Base-by-base conservation (phyloP, 2,797 vertebrate genomes). In the Emydoidea blandingii region DNA sequence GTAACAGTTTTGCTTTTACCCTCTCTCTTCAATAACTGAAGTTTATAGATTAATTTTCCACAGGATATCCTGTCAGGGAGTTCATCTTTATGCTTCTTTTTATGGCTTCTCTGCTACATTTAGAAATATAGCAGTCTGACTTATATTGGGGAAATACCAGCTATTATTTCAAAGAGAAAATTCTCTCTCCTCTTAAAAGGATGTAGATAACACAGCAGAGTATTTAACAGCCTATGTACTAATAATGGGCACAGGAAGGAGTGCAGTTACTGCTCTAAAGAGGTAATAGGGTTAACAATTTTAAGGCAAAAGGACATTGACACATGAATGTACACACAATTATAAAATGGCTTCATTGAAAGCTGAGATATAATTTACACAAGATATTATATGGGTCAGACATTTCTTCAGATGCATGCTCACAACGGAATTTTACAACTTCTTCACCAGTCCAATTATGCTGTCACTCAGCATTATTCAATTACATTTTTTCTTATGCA, bases 351-450 rank as follows among this genome's bases (percentile, higher is more conserved):
- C 87, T 92, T 97, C 87, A 97, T 95, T 10, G 7, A 94, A 97
- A 98, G 89, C 95, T 97, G 94, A 80, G 91, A 95, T 95, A 94
- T 96, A 97, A 96, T 93, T 97, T 96, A 95, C 92, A 97, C 91
- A 74, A 88, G 94, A 93, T 89, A 95, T 96, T 95, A 96, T 94
- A 78, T 54, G 50, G 95, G 95, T 97, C 93, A 95, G 93, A 95
- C 76, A 90, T 27, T 89, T 96, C 93, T 93, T 89, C 85, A 41
- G 27, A 94, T 86, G 95, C 89, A 93, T 85, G 96, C 25, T 3
- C 85, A 91, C 93, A 91, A 96, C 96, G 97, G 95, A 97, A 96
- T 97, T 95, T 97, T 96, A 97, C 96, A 97, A 96, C 88, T 91
- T 94, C 94, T 90, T 89, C 12, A 1, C 91, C 94, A 92, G 91